A percentile compares a stretch with the other conserved stretches of the same genome.
These are phyloP conservation scores for Zophobas atratus DNA, from an alignment of 1,140 invertebrate genomes.

Conservation along the genomic window DNA sequence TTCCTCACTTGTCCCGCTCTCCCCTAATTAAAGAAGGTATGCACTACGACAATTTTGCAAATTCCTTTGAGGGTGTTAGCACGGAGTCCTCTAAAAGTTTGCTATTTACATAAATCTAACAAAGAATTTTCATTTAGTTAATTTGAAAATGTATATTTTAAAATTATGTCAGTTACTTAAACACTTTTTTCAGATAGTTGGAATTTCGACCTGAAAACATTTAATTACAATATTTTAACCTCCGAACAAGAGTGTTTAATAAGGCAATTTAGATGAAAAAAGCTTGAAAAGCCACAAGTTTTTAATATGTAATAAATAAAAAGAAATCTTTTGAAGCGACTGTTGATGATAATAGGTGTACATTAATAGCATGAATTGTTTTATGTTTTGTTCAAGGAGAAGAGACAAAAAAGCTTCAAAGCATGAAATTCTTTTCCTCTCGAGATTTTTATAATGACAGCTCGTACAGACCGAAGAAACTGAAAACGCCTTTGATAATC, in stretches of 20 bases:
- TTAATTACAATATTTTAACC: background rate
- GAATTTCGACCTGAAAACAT: background rate
- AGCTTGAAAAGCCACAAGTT: background rate
- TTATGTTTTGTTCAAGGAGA: background rate
- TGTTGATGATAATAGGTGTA: too few species aligned
- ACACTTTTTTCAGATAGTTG: background rate
- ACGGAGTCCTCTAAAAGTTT: too few species aligned
- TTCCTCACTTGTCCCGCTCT: too few species aligned
- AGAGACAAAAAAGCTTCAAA: background rate
- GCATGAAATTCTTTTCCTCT: slow-evolving; percentile 3
- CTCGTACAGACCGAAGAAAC: background rate
- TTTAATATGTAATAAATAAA: background rate
- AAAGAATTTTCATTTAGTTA: too few species aligned
- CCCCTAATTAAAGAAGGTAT: too few species aligned
- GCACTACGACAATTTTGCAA: too few species aligned
- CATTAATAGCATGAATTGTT: too few species aligned
- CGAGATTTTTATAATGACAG: slow-evolving; percentile 1
- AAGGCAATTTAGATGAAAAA: background rate
- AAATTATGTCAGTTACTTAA: too few species aligned
- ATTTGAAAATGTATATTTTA: too few species aligned
- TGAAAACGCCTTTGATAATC: background rate
- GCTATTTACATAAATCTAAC: too few species aligned
- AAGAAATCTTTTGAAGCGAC: background rate
- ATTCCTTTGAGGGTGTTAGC: too few species aligned
- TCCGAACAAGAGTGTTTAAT: background rate